Evolutionary conservation across 2,113 vertebrate genomes (phyloP), one percentile per base, ranked within the genome.

Genomic region (Scartelaos histophorus): DNA sequence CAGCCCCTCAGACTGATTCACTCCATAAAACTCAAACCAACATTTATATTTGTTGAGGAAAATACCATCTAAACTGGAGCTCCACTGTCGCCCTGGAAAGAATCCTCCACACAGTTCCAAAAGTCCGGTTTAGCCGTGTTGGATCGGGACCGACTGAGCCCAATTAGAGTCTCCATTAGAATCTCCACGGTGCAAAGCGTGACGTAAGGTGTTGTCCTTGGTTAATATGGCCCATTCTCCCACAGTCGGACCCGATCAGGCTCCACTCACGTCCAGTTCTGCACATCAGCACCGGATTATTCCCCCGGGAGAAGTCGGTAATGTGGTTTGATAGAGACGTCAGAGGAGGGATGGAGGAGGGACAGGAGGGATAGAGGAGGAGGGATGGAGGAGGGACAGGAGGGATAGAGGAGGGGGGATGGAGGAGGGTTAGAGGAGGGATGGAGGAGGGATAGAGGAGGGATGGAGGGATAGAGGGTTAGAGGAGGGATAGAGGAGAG

Each of bases 261-360:
- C 64, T n/a, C 21, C n/a, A 49, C 76, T 67, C 62, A 43, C 51
- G 46, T 53, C 21, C 22, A 49, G 9, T 38, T 64, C 47, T 21
- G 60, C 61, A 43, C 72, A 56, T 69, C 45, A 75, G 54, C n/a
- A 46, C 67, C 35, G 72, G 65, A 75, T 75, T 49, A 72, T 61
- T 61, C 5, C 35, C 35, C 56, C 2, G n/a, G 47, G 67, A 66
- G 58, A 69, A 71, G 47, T 1, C 0, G 22, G 57, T 73, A 56
- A 75, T 78, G 67, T 22, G 64, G 80, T 83, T 78, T 81, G 35
- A 49, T 77, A 43, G 3, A 71, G 68, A 70, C 38, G 76, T 67
- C 54, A 11, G 58, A 29, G 29, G 29, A 29, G 29, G 29, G 29
- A 29, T 4, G 4, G 29, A 29, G 4, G 29, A 29, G 29, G 29